Evolutionary conservation across 2,888 invertebrate species (phyloP).

Genomic region (Drosophila mettleri): DNA sequence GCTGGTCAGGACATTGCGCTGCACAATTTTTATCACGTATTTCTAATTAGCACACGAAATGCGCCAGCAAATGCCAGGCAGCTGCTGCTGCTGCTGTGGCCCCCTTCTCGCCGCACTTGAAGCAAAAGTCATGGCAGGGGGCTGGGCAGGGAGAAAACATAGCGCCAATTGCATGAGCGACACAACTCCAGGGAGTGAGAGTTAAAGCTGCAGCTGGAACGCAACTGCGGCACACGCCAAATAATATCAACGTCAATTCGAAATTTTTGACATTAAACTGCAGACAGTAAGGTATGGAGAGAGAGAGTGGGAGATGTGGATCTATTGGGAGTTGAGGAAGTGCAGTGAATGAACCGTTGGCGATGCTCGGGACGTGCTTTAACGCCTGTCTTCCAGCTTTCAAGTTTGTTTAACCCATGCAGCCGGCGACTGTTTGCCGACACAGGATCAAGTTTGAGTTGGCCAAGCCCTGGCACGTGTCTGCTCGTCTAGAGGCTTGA

Average conservation of each 20-base stretch:
- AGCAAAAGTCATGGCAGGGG: constrained; percentile 38
- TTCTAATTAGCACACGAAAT: constrained; percentile 77
- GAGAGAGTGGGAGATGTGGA: neutral
- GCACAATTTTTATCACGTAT: constrained; percentile 70
- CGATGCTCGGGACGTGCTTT: constrained; percentile 68
- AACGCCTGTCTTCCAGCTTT: constrained; percentile 76
- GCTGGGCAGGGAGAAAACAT: neutral
- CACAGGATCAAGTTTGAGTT: constrained; percentile 64
- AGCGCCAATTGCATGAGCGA: constrained; percentile 8
- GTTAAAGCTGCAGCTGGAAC: constrained; percentile 22
- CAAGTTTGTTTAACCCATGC: constrained; percentile 73
- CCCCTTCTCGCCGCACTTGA: constrained; percentile 13
- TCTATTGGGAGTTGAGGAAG: constrained; percentile 7
- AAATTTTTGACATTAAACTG: constrained; percentile 73
- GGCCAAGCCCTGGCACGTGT: constrained; percentile 65
- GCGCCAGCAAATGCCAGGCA: constrained; percentile 48
- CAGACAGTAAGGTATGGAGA: neutral
- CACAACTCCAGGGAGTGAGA: neutral
- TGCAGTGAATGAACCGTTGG: constrained; percentile 62
- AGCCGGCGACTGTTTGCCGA: constrained; percentile 61
- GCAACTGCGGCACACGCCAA: constrained; percentile 67
- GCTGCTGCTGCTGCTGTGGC: constrained; percentile 16
- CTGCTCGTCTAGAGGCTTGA: constrained; percentile 39
- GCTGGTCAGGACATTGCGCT: constrained; percentile 30
- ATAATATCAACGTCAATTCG: constrained; percentile 70